Evolutionary conservation across 2,888 invertebrate genomes (phyloP).

Genomic region (Brachyopa scutellaris): DNA sequence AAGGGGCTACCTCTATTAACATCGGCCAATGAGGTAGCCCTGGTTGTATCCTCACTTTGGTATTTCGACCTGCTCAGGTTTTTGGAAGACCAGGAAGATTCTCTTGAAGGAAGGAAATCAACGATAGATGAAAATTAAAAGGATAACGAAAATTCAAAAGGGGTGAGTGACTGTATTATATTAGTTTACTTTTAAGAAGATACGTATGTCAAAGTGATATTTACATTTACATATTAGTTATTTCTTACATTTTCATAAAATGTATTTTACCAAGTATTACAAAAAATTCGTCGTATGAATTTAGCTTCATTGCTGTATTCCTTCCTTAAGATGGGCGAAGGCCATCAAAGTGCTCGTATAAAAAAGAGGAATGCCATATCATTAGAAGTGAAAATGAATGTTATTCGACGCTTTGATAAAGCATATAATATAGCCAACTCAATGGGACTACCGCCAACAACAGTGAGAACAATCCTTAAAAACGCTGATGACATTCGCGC

Average conservation of each 20-base stretch:
- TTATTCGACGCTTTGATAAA: neutral
- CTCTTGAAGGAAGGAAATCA: slow-evolving; percentile 2
- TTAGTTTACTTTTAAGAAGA: slow-evolving; percentile 6
- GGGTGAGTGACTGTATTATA: slow-evolving; percentile 13
- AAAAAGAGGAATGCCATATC: neutral
- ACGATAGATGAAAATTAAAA: slow-evolving; percentile 1
- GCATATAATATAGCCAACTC: neutral
- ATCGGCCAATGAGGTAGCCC: no score
- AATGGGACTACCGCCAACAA: neutral
- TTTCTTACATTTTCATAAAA: neutral
- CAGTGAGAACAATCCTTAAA: slow-evolving; percentile 4
- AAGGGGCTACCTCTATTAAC: no score
- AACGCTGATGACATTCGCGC: slow-evolving; percentile 2
- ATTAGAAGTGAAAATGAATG: neutral
- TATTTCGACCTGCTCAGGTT: slow-evolving; percentile 2
- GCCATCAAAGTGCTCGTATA: neutral
- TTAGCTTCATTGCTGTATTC: slow-evolving; percentile 8
- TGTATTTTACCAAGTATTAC: neutral
- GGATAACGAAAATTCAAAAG: slow-evolving; percentile 14
- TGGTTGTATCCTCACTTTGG: slow-evolving; percentile 3
- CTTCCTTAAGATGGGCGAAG: slow-evolving; percentile 3
- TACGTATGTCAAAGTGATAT: no score
- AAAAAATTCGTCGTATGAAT: slow-evolving; percentile 1
- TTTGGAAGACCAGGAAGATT: slow-evolving; percentile 3
- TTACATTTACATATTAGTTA: neutral